Evolutionary conservation across 2,888 invertebrate species (phyloP), one percentile per base, ranked within the genome.

Genomic region (Drosophila neonasuta): DNA sequence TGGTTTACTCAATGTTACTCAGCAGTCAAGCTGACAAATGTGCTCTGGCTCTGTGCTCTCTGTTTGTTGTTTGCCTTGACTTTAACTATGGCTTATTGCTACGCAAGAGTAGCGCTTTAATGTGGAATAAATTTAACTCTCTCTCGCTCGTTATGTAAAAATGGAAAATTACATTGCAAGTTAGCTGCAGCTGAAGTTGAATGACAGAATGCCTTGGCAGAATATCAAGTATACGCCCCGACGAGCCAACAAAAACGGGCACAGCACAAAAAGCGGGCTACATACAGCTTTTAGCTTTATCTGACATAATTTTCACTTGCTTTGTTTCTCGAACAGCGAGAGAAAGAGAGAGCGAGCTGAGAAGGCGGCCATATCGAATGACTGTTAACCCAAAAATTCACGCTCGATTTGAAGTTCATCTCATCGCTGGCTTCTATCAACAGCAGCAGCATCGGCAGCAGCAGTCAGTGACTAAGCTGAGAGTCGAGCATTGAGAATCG

Each of bases 381-480:
- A 74, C 58, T 58, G 56, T 54, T 61, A 54, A 51, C 59, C 76
- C 62, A 71, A 84, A 81, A 83, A 86, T 86, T 84, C 65, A 81
- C 81, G 81, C 81, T 82, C 87, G 79, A 82, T 82, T 82, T 85
- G 86, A 71, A 67, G 82, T 82, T 81, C 75, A 84, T 71, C 60
- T 66, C 49, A 52, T 68, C 56, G 34, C 60, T 52, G 29, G 52
- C 13, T n/a, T 71, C 84, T 86, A 80, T 78, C 86, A 81, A 52
- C 24, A 24, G 24, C 24, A 24, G 24, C 8, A 81, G 54, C 20
- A 20, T 1, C 15, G 15, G 20, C 8, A 81, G 52, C 8, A 46
- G 29, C 54, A 64, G 51, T 34, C 72, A 68, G 64, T 39, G 32
- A n/a, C 45, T 36, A 34, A 8, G 49, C 5, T 17, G 36, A 30